Conservation (phyloP, 2,888 invertebrate species). For the Helleia helle region DNA sequence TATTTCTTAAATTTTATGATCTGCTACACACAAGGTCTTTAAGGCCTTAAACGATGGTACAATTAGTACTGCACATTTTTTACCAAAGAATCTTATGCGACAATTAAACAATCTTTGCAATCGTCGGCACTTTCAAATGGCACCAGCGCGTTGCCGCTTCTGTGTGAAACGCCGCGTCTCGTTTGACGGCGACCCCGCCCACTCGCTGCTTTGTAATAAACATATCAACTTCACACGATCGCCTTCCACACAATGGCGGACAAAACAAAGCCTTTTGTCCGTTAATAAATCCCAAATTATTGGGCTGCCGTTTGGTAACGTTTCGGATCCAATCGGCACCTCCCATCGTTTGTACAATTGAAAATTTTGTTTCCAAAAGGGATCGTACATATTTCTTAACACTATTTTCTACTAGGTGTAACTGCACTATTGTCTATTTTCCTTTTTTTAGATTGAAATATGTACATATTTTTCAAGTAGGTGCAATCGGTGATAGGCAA, state of each 20-base stretch:
- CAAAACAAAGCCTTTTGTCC: slow-evolving; percentile 45
- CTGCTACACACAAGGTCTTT: no score
- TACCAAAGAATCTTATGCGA: neutral
- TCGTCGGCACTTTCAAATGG: slow-evolving; percentile 11
- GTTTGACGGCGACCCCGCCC: slow-evolving; percentile 24
- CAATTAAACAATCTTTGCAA: slow-evolving; percentile 15
- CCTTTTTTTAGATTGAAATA: no score
- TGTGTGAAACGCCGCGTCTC: slow-evolving; percentile 3
- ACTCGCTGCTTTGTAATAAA: slow-evolving; percentile 41
- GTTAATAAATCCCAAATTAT: slow-evolving; percentile 44
- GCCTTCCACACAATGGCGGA: slow-evolving; percentile 26
- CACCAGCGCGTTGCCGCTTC: neutral
- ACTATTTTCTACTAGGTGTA: no score
- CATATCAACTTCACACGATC: slow-evolving; percentile 51
- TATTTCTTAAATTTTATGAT: no score
- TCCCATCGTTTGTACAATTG: slow-evolving; percentile 2
- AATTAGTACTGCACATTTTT: neutral
- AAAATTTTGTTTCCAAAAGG: no score
- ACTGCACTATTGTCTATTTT: no score
- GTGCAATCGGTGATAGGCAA: no score
- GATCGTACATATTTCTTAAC: no score
- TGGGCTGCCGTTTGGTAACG: slow-evolving; percentile 22
- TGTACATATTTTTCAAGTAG: no score
- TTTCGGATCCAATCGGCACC: neutral
- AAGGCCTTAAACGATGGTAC: neutral